Evolutionary conservation across 2,888 invertebrate genomes (phyloP).

Genomic region (Lepidocyrtinus sp.): DNA sequence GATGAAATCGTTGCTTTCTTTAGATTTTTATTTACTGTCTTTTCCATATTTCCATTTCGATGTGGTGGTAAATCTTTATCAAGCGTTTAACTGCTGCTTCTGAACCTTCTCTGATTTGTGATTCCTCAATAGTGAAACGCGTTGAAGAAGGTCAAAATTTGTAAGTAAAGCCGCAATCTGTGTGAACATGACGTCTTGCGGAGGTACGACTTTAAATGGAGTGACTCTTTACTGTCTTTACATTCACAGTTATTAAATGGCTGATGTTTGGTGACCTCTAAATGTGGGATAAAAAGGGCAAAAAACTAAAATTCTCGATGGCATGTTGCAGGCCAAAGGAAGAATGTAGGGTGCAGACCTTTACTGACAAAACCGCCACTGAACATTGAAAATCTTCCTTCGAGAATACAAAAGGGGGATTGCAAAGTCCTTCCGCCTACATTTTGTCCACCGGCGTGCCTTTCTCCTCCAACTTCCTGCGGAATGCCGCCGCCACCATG

Average conservation of each 20-base stretch:
- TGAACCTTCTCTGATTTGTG: no score
- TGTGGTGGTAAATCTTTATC: neutral
- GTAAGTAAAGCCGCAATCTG: neutral
- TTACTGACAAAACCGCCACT: constrained; percentile 38
- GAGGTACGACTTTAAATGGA: neutral
- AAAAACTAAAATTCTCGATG: neutral
- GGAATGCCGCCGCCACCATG: constrained; percentile 2
- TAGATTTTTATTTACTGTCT: no score
- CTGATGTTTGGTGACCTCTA: neutral
- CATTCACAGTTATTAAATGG: neutral
- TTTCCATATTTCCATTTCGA: neutral
- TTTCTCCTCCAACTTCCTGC: neutral
- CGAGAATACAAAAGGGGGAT: constrained; percentile 41
- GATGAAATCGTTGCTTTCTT: no score
- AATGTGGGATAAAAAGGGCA: neutral
- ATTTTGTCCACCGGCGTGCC: constrained; percentile 30
- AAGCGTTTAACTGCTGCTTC: no score
- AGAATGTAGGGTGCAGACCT: constrained; percentile 20
- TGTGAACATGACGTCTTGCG: neutral
- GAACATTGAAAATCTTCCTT: constrained; percentile 55
- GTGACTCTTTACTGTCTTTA: neutral
- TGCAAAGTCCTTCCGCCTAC: constrained; percentile 31
- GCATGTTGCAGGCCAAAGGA: neutral
- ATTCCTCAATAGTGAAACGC: neutral
- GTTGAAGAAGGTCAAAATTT: neutral